phyloP scores from a whole-genome alignment of 2,888 invertebrate genomes.

The Zygaena filipendulae region DNA sequence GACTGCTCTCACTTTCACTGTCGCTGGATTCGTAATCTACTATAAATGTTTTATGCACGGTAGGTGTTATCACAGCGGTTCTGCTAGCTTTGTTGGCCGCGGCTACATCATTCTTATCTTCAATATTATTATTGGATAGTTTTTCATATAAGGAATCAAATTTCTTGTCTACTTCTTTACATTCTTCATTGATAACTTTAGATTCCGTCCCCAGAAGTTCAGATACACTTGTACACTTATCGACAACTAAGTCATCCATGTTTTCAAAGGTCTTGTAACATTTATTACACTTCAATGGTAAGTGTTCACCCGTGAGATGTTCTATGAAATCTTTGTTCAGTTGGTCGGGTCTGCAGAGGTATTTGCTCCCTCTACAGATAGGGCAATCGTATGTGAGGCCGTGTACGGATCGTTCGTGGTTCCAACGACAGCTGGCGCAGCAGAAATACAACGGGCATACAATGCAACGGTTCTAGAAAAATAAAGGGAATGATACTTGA shows the following conservation, averaged over 20 bases:
- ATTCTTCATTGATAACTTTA: slow-evolving; percentile 4
- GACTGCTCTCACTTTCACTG: slow-evolving; percentile 28
- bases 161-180: slow-evolving; percentile 29
- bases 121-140: slow-evolving; percentile 23
- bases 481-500: slow-evolving; percentile 4
- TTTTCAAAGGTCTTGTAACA: slow-evolving; percentile 38
- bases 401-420: slow-evolving; percentile 43
- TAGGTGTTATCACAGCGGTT: slow-evolving; percentile 53
- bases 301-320: slow-evolving; percentile 41
- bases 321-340: slow-evolving; percentile 35
- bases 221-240: slow-evolving; percentile 46
- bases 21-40: slow-evolving; percentile 56
- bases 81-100: slow-evolving; percentile 37
- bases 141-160: slow-evolving; percentile 50
- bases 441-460: slow-evolving; percentile 52
- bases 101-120: slow-evolving; percentile 38
- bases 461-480: slow-evolving; percentile 48
- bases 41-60: slow-evolving; percentile 37
- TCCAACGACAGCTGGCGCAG: slow-evolving; percentile 48
- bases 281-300: slow-evolving; percentile 47
- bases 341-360: slow-evolving; percentile 35
- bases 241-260: slow-evolving; percentile 46
- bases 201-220: slow-evolving; percentile 32
- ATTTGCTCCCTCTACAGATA: slow-evolving; percentile 43
- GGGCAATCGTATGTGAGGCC: slow-evolving; percentile 48